Base-by-base conservation (phyloP, 2,797 vertebrate genomes). In the Sebastes iracundus region DNA sequence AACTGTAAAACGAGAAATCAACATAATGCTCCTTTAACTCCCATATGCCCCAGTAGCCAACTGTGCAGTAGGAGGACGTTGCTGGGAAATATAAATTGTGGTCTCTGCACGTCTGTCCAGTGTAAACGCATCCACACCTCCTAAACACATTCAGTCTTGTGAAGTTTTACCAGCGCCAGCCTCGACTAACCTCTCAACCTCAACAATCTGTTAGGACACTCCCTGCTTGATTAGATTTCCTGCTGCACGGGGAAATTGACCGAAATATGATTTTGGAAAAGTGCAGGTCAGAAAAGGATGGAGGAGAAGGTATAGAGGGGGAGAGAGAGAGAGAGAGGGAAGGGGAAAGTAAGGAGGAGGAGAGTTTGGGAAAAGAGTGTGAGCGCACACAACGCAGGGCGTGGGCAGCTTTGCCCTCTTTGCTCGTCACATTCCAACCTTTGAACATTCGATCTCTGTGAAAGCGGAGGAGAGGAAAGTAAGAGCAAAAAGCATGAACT, bases 161-260 rank as follows among this genome's bases (percentile, higher is more conserved):
- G 60, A 77, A 55, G 56, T 67, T 82, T 79, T 55, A 77, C 58
- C 49, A 22, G 56, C 71, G 82, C 77, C 77, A 69, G 85, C 46
- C 76, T 59, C 72, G 62, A 38, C 79, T 85, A 68, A 91, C 86
- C 87, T 80, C 78, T 85, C 63, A 79, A 83, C 69, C 60, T 68
- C 67, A 71, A 22, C 58, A 63, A 30, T 89, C 79, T 73, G 71
- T 25, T 5, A 30, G 59, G 85, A 89, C 91, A 88, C 90, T 89
- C 87, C 86, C 82, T 77, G 22, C 62, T 46, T 89, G 91, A 93
- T 92, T 92, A 88, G 84, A 89, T 91, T 92, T 93, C 90, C 91
- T 90, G 75, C 87, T 77, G 84, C 63, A 28, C 11, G 1, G 79
- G 59, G 67, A 72, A 72, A 80, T 35, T 55, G 75, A 77, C 72